Evolutionary conservation across 1,140 invertebrate genomes (phyloP).

Genomic region (Papilio aristodemus): DNA sequence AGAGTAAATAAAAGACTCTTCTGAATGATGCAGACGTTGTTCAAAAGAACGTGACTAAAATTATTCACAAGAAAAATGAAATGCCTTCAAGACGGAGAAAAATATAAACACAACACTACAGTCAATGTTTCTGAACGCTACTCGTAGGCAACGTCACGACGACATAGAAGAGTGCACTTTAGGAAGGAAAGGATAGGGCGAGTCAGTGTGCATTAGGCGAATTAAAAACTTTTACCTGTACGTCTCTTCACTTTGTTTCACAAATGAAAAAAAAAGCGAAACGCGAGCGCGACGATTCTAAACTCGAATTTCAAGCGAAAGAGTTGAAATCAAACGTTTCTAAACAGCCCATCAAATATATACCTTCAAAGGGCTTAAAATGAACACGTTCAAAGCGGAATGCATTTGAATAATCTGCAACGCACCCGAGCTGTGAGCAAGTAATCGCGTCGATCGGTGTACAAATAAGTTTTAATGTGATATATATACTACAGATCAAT

Average conservation of each 20-base stretch:
- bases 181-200: conserved; percentile 62
- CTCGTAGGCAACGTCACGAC: conserved; percentile 48
- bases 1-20: conserved; percentile 29
- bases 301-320: conserved; percentile 54
- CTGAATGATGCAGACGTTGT: conserved; percentile 28
- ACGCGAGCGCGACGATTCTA: conserved; percentile 46
- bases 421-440: conserved; percentile 44
- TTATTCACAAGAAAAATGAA: conserved; percentile 52
- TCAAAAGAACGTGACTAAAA: conserved; percentile 27
- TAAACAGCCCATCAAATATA: conserved; percentile 50
- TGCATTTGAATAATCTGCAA: conserved; percentile 55
- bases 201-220: conserved; percentile 72
- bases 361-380: conserved; percentile 62
- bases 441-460: conserved; percentile 59
- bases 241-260: conserved; percentile 62
- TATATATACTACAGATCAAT: conserved; percentile 38
- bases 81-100: conserved; percentile 61
- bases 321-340: conserved; percentile 69
- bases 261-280: conserved; percentile 55
- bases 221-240: conserved; percentile 72
- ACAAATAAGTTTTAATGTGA: conserved; percentile 59
- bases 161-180: conserved; percentile 63
- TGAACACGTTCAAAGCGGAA: conserved; percentile 67
- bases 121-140: conserved; percentile 60
- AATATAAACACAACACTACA: conserved; percentile 69